phyloP scores from a whole-genome alignment of 2,797 vertebrate genomes.

The Crocidura indochinensis region DNA sequence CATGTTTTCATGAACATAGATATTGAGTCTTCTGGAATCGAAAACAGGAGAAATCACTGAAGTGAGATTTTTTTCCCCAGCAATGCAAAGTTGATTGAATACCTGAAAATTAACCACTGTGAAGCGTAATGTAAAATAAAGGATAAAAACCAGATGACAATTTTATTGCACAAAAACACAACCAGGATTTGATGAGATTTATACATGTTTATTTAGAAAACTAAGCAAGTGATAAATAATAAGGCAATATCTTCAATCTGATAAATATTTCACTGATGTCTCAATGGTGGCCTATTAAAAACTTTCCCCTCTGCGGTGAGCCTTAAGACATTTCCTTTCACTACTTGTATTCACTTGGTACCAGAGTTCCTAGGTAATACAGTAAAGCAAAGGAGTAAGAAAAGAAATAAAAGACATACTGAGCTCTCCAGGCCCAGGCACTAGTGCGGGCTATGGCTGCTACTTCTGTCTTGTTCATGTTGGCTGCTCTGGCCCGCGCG shows the following conservation, averaged over 20 bases:
- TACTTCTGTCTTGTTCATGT: too few species aligned
- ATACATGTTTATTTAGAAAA: slow-evolving; percentile 47
- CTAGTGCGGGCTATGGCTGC: too few species aligned
- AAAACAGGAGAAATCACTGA: slow-evolving; percentile 14
- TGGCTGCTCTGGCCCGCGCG: too few species aligned
- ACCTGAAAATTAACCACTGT: slow-evolving; percentile 35
- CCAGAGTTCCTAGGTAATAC: not conserved
- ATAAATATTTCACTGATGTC: not conserved
- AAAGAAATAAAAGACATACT: too few species aligned
- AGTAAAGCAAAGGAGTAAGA: not conserved
- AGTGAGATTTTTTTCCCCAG: slow-evolving; percentile 56
- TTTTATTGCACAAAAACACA: slow-evolving; percentile 14
- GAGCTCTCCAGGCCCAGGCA: too few species aligned
- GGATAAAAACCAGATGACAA: not conserved
- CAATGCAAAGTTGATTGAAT: slow-evolving; percentile 10
- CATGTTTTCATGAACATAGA: slow-evolving; percentile 4
- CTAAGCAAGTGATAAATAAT: not conserved
- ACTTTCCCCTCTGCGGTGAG: not conserved
- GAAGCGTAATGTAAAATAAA: slow-evolving; percentile 28
- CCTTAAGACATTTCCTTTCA: not conserved
- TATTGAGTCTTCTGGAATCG: not conserved
- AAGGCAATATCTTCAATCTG: slow-evolving; percentile 10
- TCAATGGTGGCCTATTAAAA: not conserved
- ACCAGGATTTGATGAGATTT: slow-evolving; percentile 7
- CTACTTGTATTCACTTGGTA: slow-evolving; percentile 10